Conservation (phyloP, 2,888 invertebrate genomes). For the Athetis lepigone region DNA sequence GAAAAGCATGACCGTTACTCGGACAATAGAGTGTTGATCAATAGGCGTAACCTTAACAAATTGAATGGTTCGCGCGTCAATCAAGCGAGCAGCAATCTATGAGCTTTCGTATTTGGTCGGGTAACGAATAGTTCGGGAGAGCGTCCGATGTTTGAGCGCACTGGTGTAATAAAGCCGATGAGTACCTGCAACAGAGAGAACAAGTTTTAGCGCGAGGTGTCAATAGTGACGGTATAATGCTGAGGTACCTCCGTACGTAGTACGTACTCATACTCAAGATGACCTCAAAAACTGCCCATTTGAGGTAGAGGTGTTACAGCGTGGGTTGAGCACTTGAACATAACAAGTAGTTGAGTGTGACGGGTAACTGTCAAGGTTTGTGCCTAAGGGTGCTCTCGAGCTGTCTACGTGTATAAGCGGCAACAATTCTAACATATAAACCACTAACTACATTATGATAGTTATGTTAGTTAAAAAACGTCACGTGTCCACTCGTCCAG, state of each 20-base stretch:
- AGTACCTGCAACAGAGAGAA: constrained; percentile 67
- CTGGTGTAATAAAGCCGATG: constrained; percentile 43
- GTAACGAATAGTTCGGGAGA: constrained; percentile 53
- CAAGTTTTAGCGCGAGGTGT: constrained; percentile 48
- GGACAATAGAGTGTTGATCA: constrained; percentile 64
- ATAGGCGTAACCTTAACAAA: constrained; percentile 29
- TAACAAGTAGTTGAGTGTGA: constrained; percentile 29
- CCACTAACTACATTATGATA: too few species aligned
- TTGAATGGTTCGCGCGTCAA: constrained; percentile 23
- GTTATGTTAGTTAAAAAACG: too few species aligned
- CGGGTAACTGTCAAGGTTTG: constrained; percentile 4
- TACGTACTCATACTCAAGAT: constrained; percentile 16
- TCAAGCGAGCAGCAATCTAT: neutral
- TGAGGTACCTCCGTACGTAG: neutral
- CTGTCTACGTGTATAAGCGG: constrained; percentile 1
- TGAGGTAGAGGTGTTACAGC: constrained; percentile 16
- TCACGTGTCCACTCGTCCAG: too few species aligned
- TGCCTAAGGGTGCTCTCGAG: constrained; percentile 1
- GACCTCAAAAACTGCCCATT: constrained; percentile 31
- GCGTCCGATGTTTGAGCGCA: constrained; percentile 17
- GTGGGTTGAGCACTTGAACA: constrained; percentile 20
- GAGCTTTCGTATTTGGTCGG: constrained; percentile 31
- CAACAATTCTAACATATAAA: too few species aligned
- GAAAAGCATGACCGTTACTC: constrained; percentile 34
- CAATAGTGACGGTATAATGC: constrained; percentile 15